These are phyloP conservation scores for Dendrolimus punctatus DNA, from an alignment of 1,140 invertebrate species.

Conservation along the genomic window DNA sequence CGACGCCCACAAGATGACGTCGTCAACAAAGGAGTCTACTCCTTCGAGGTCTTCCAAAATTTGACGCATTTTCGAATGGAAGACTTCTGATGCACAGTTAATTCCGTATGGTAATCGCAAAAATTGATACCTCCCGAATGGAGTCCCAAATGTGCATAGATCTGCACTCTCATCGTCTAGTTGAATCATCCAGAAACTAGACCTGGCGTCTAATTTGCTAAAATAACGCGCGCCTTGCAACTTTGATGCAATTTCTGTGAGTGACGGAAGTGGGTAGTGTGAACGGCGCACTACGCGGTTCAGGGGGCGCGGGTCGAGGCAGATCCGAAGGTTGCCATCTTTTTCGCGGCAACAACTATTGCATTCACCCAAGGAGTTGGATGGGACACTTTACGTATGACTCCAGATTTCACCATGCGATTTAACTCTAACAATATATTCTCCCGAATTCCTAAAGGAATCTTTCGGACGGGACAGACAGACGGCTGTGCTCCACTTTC, in stretches of 20 bases:
- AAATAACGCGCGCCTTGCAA: slow-evolving; percentile 17
- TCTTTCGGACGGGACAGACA: too few relatives aligned
- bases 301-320: too few relatives aligned
- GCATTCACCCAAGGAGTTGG: too few relatives aligned
- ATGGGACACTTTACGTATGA: too few relatives aligned
- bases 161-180: slow-evolving; percentile 20
- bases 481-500: too few relatives aligned
- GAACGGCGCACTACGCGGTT: slow-evolving; percentile 3
- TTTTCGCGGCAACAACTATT: too few relatives aligned
- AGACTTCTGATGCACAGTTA: slow-evolving; percentile 15
- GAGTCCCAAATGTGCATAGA: slow-evolving; percentile 20
- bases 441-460: too few relatives aligned
- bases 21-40: slow-evolving; percentile 7
- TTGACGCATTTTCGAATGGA: slow-evolving; percentile 11
- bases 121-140: slow-evolving; percentile 32
- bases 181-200: slow-evolving; percentile 20
- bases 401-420: too few relatives aligned
- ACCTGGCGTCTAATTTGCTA: slow-evolving; percentile 24
- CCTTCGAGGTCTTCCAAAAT: slow-evolving; percentile 4
- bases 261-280: slow-evolving; percentile 25
- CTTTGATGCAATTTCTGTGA: slow-evolving; percentile 14
- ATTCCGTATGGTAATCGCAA: slow-evolving; percentile 26
- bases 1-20: slow-evolving; percentile 3
- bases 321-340: too few relatives aligned
- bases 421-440: too few relatives aligned